Evolutionary conservation across 2,113 vertebrate genomes (phyloP).

Genomic region (Planiliza haematocheilus): DNA sequence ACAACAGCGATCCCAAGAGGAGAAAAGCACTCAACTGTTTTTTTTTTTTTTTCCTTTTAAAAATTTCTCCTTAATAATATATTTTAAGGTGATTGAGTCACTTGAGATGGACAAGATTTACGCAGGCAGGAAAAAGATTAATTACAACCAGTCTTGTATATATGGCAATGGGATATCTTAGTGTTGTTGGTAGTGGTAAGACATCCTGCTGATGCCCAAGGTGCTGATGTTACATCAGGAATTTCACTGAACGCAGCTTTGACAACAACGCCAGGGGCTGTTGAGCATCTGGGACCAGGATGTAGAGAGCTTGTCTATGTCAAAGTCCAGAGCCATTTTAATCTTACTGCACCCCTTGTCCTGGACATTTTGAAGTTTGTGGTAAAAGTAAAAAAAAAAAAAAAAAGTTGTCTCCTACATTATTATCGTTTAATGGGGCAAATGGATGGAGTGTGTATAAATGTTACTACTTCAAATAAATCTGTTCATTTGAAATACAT

Average conservation of each 20-base stretch:
- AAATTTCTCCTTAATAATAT: too few species aligned
- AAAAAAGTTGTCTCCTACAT: background rate
- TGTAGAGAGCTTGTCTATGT: slow-evolving; percentile 9
- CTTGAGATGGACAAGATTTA: background rate
- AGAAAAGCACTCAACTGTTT: too few species aligned
- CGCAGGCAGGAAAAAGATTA: too few species aligned
- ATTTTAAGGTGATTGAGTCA: too few species aligned
- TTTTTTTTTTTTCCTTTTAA: too few species aligned
- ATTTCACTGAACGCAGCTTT: slow-evolving; percentile 31
- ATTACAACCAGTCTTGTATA: too few species aligned
- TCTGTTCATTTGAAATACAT: slow-evolving; percentile 39
- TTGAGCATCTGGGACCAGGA: background rate
- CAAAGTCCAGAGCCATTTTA: slow-evolving; percentile 27
- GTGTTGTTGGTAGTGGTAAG: background rate
- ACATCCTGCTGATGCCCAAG: slow-evolving; percentile 15
- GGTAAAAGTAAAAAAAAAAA: slow-evolving; percentile 2
- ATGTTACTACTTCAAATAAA: slow-evolving; percentile 40
- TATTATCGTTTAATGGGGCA: slow-evolving; percentile 17
- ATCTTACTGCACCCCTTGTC: slow-evolving; percentile 13
- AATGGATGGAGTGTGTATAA: slow-evolving; percentile 7
- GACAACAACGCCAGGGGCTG: slow-evolving; percentile 24
- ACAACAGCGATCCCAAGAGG: too few species aligned
- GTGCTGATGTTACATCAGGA: slow-evolving; percentile 35
- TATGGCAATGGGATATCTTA: too few species aligned
- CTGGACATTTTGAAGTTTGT: slow-evolving; percentile 19